Evolutionary conservation across 2,888 invertebrate species (phyloP).

Genomic region (Penaeus monodon): DNA sequence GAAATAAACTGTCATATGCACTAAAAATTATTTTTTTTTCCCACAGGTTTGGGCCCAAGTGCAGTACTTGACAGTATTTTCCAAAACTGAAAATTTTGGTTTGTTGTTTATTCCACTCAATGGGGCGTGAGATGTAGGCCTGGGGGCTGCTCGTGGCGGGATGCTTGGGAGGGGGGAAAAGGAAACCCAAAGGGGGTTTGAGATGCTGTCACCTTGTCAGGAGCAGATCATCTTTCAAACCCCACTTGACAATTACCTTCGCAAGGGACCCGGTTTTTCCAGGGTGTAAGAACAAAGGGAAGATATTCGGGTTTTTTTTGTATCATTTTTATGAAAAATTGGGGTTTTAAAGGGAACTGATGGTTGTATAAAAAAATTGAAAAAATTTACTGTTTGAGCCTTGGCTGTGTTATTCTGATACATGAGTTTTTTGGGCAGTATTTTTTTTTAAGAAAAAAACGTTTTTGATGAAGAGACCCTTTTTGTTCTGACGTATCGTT

Average conservation of each 20-base stretch:
- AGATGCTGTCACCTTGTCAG: constrained; percentile 83
- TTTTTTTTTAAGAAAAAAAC: constrained; percentile 2
- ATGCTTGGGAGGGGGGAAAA: constrained; percentile 76
- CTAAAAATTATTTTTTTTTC: constrained; percentile 67
- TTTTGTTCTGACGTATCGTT: neutral
- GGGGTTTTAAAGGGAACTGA: no score
- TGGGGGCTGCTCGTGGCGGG: constrained; percentile 70
- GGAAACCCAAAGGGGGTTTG: no score
- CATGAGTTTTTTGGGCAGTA: neutral
- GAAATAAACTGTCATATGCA: no score
- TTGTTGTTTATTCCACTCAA: constrained; percentile 88
- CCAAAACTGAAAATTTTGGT: constrained; percentile 90
- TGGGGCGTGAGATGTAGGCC: constrained; percentile 84
- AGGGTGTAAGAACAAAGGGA: constrained; percentile 56
- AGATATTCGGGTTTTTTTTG: constrained; percentile 25
- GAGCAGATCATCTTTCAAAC: constrained; percentile 86
- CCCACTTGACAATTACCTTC: constrained; percentile 88
- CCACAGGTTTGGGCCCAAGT: constrained; percentile 65
- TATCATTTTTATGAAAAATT: neutral
- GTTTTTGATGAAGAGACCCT: neutral
- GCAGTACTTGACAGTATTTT: constrained; percentile 60
- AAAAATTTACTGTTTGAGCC: no score
- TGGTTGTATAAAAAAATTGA: no score
- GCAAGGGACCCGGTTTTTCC: constrained; percentile 81
- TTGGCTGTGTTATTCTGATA: no score